Conservation (phyloP, 2,888 invertebrate genomes). For the Nomada hirtipes region DNA sequence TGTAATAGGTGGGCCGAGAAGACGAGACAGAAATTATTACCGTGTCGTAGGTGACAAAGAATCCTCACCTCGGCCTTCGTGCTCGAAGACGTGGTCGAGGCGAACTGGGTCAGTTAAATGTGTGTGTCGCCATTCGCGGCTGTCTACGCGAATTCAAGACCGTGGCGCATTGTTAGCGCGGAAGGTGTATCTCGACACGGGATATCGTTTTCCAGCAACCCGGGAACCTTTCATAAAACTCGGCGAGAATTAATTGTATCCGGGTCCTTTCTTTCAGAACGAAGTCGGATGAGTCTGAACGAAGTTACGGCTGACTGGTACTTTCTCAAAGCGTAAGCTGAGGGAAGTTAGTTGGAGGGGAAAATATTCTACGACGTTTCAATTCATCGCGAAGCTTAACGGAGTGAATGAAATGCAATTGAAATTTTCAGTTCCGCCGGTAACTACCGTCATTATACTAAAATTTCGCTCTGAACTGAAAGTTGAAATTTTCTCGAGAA, state of each 20-base stretch:
- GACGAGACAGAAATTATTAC: slow-evolving; percentile 61
- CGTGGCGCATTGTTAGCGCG: slow-evolving; percentile 45
- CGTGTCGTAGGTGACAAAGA: slow-evolving; percentile 64
- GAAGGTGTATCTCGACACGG: slow-evolving; percentile 34
- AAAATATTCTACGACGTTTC: neutral
- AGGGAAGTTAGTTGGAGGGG: neutral
- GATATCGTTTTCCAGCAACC: slow-evolving; percentile 47
- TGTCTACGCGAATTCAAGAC: slow-evolving; percentile 38
- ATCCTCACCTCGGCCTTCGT: slow-evolving; percentile 67
- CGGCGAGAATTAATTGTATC: slow-evolving; percentile 50
- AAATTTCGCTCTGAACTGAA: neutral
- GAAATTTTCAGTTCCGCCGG: neutral
- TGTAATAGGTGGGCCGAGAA: slow-evolving; percentile 46
- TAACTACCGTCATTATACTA: neutral
- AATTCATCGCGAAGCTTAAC: neutral
- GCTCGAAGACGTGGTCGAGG: slow-evolving; percentile 55
- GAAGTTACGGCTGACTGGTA: too few species aligned
- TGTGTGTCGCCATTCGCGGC: neutral
- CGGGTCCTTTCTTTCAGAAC: neutral
- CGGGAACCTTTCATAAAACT: slow-evolving; percentile 30
- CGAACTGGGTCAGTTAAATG: slow-evolving; percentile 61
- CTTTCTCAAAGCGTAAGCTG: slow-evolving; percentile 1
- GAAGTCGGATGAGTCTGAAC: neutral
- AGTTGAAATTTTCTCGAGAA: too few species aligned
- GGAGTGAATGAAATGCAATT: neutral